Base-by-base conservation (phyloP, 2,797 vertebrate genomes). In the Peromyscus aztecus region DNA sequence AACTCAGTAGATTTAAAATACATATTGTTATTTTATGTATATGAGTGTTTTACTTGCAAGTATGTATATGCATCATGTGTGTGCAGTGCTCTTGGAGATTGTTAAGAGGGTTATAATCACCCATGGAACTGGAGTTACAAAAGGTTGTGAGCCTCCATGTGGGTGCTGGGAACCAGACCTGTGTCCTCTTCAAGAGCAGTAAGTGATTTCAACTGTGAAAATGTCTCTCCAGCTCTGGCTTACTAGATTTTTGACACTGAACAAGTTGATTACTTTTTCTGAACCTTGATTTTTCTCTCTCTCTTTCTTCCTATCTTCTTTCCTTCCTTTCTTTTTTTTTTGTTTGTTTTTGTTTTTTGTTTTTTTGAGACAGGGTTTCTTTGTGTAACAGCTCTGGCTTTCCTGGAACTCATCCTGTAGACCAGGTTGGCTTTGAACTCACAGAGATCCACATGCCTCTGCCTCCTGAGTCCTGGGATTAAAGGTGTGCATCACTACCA, bases 241-340 rank as follows among this genome's bases (percentile, higher is more conserved):
- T 29, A 46, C 2, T 65, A 49, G 69, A 55, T 90, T 61, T 96
- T 94, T 94, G 77, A 73, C 57, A 93, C 27, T 77, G 61, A 24
- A 71, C 9, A 75, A 46, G 61, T 80, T 77, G 37, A 16, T 71
- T 83, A 63, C 40, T 61, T 89, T 91, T 67, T 87, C 69, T 83
- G 29, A 96, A 91, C 5, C 27, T 87, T 93, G 63, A 93, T 95
- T 86, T 67, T 19, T 37, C 19, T 11, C 2, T 23, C 71, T 11
- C 4, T 37, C 19, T 5, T 4, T 37, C 69, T 63, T 4, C 24
- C 24, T 29, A 10, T 11, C 19, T 1, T 40, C n/a, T 10, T 23
- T 11, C 10, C 4, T 10, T 23, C 3, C n/a, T 23, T 12, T 23
- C 19, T 24, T 40, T 12, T 73, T 37, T 40, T 3, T 8, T n/a